Percentiles rank a stretch among this genome's conserved stretches.
Evolutionary conservation across 2,888 invertebrate species (phyloP).

Genomic region (Strigamia maritima): DNA sequence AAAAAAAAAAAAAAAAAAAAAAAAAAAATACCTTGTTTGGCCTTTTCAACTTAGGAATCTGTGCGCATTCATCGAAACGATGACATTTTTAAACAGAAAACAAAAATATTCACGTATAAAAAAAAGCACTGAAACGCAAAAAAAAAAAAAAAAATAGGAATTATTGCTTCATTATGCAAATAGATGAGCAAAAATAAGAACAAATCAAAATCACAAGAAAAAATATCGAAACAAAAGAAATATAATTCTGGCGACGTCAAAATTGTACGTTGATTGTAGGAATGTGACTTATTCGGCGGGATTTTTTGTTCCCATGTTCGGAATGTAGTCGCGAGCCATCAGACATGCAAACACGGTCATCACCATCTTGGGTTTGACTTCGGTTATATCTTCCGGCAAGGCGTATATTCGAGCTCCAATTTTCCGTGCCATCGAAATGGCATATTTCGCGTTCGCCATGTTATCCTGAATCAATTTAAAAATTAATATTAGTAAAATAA

Average conservation of each 20-base stretch:
- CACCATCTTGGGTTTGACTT: constrained; percentile 97
- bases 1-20: not conserved
- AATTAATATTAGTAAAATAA: not conserved
- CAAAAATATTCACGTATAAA: not conserved
- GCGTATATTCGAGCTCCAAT: constrained; percentile 97
- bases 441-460: constrained; percentile 97
- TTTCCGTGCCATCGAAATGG: constrained; percentile 95
- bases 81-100: not conserved
- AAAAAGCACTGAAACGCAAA: constrained; percentile 12
- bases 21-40: not conserved
- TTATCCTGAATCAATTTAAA: constrained; percentile 66
- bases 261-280: not conserved
- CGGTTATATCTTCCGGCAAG: constrained; percentile 96
- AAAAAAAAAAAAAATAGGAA: not conserved
- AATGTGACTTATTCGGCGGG: not conserved
- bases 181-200: constrained; percentile 18
- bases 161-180: not conserved
- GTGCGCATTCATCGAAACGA: not conserved
- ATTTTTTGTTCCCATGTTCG: constrained; percentile 66
- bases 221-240: no score
- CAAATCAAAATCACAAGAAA: no score
- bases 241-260: no score
- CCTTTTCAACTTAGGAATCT: not conserved
- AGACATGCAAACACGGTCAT: constrained; percentile 99
- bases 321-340: constrained; percentile 95